These are phyloP conservation scores for Rhynchophorus ferrugineus DNA, from an alignment of 1,140 invertebrate species.

Conservation along the genomic window DNA sequence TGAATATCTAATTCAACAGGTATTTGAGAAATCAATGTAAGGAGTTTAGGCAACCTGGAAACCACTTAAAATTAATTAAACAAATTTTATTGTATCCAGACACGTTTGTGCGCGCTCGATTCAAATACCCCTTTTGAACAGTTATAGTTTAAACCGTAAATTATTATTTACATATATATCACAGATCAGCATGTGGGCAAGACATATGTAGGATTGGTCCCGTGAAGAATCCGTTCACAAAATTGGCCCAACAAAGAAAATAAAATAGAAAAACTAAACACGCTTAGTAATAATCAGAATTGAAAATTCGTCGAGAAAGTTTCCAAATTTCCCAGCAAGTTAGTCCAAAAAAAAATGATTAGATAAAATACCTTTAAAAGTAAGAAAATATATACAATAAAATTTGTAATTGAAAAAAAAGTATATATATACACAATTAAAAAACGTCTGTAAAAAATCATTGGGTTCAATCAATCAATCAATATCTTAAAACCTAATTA, in stretches of 20 bases:
- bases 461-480: slow-evolving; percentile 28
- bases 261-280: no score
- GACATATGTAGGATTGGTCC: slow-evolving; percentile 31
- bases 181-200: slow-evolving; percentile 33
- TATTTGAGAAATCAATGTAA: slow-evolving; percentile 17
- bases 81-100: no score
- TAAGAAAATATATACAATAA: slow-evolving; percentile 20
- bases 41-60: no score
- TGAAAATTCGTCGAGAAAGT: no score
- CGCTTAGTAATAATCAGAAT: no score
- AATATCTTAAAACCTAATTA: slow-evolving; percentile 27
- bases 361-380: no score
- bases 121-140: slow-evolving; percentile 6
- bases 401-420: slow-evolving; percentile 17
- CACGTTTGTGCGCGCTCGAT: no score
- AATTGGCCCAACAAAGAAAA: neutral
- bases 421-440: slow-evolving; percentile 21
- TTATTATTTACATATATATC: slow-evolving; percentile 26
- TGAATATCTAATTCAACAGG: slow-evolving; percentile 11
- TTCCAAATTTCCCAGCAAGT: no score
- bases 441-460: slow-evolving; percentile 23
- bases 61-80: no score
- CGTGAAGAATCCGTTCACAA: slow-evolving; percentile 27
- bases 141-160: slow-evolving; percentile 5
- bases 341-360: no score